Evolutionary conservation across 2,888 invertebrate species (phyloP).

Genomic region (Piscicola geometra): DNA sequence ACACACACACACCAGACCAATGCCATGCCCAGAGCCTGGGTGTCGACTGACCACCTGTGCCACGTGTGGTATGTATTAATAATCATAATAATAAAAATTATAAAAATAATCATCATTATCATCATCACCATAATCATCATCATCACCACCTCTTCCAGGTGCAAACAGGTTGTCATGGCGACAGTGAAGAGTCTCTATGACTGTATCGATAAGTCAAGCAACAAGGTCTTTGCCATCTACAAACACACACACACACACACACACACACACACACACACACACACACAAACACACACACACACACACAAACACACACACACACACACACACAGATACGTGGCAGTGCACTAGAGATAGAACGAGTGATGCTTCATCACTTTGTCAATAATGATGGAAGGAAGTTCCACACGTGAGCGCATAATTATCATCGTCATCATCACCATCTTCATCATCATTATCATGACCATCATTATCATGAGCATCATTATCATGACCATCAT

Average conservation of each 20-base stretch:
- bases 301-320: not conserved
- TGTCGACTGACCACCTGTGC: slow-evolving; percentile 80
- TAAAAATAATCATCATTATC: slow-evolving; percentile 4
- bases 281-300: too few relatives aligned
- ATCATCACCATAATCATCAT: not conserved
- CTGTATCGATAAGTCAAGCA: slow-evolving; percentile 64
- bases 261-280: too few relatives aligned
- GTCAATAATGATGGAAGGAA: not conserved
- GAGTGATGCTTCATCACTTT: not conserved
- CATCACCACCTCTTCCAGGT: slow-evolving; percentile 46
- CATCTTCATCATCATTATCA: too few relatives aligned
- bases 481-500: too few relatives aligned
- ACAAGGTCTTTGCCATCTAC: not conserved
- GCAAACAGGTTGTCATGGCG: slow-evolving; percentile 74
- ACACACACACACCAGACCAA: slow-evolving; percentile 62
- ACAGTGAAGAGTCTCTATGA: slow-evolving; percentile 77
- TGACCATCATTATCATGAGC: too few relatives aligned
- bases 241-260: not conserved
- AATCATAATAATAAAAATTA: not conserved
- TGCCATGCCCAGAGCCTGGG: slow-evolving; percentile 77
- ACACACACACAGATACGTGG: not conserved
- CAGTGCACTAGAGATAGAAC: not conserved
- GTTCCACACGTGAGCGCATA: not conserved
- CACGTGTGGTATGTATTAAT: slow-evolving; percentile 73
- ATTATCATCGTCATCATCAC: too few relatives aligned